phyloP scores from a whole-genome alignment of 2,113 vertebrate genomes.

The Pseudolaguvia tuberculata region DNA sequence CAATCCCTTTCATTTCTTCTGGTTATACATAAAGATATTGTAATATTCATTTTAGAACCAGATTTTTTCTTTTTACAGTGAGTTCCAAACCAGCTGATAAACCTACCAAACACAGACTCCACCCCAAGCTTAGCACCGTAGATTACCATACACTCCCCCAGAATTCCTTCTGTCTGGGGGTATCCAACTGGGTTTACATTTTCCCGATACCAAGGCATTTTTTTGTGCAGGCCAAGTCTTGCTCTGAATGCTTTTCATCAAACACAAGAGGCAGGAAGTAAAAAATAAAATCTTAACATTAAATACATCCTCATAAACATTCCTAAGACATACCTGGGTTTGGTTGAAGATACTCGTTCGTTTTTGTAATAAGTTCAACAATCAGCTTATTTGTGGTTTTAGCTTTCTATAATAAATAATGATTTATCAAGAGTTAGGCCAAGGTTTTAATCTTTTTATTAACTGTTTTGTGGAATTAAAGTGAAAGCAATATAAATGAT shows the following conservation, averaged over 20 bases:
- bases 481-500: conserved; percentile 48
- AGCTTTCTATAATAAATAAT: conserved; percentile 68
- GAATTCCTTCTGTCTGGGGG: conserved; percentile 84
- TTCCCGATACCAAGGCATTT: conserved; percentile 83
- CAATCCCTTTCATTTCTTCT: neutral
- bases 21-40: neutral
- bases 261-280: conserved; percentile 2
- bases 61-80: neutral
- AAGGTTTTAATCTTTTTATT: neutral
- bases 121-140: conserved; percentile 81
- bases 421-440: neutral
- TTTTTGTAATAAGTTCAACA: conserved; percentile 79
- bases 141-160: conserved; percentile 84
- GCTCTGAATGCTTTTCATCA: conserved; percentile 78
- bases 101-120: conserved; percentile 81
- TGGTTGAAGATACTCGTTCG: conserved; percentile 88
- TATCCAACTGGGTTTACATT: conserved; percentile 78
- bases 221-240: conserved; percentile 83
- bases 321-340: conserved; percentile 78
- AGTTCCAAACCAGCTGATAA: neutral
- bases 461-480: neutral
- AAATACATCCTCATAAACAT: neutral
- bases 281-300: neutral
- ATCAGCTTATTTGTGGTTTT: conserved; percentile 77
- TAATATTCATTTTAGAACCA: too few relatives aligned